These are phyloP conservation scores for Drosophila mojavensis DNA, from an alignment of 1,140 invertebrate species.

Conservation along the genomic window DNA sequence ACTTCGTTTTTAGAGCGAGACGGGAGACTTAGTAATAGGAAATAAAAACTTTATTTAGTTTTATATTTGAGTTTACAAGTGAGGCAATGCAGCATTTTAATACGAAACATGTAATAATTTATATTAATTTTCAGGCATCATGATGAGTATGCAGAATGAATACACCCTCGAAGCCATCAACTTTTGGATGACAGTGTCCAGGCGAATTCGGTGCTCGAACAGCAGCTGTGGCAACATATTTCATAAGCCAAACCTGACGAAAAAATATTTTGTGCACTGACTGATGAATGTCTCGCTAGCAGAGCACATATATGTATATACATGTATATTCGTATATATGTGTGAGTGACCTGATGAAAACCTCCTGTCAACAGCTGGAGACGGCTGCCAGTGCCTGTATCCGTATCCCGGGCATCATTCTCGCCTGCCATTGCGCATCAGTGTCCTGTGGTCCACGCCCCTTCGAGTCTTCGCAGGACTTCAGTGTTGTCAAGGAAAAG, in stretches of 20 bases:
- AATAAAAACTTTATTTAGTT: not conserved
- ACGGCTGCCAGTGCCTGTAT: slow-evolving; percentile 64
- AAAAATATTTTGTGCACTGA: slow-evolving; percentile 50
- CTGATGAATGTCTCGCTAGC: slow-evolving; percentile 34
- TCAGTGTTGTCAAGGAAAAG: slow-evolving; percentile 54
- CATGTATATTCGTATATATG: slow-evolving; percentile 7
- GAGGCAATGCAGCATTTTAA: not conserved
- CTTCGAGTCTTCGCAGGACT: not conserved
- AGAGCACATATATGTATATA: slow-evolving; percentile 1
- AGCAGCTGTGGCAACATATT: slow-evolving; percentile 44
- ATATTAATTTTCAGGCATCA: not conserved
- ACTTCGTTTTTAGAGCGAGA: too few relatives aligned
- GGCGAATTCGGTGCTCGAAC: not conserved
- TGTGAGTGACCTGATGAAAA: slow-evolving; percentile 33
- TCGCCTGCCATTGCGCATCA: slow-evolving; percentile 71
- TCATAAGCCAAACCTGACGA: slow-evolving; percentile 53
- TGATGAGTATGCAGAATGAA: not conserved
- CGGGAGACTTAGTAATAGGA: too few relatives aligned
- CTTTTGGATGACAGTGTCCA: slow-evolving; percentile 12
- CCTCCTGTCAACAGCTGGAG: slow-evolving; percentile 60
- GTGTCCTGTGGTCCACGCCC: slow-evolving; percentile 28
- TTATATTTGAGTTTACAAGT: not conserved
- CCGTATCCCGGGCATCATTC: slow-evolving; percentile 56
- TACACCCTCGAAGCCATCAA: not conserved
- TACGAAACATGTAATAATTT: not conserved